phyloP scores from a whole-genome alignment of 2,113 vertebrate species.

The Elaphurus davidianus region DNA sequence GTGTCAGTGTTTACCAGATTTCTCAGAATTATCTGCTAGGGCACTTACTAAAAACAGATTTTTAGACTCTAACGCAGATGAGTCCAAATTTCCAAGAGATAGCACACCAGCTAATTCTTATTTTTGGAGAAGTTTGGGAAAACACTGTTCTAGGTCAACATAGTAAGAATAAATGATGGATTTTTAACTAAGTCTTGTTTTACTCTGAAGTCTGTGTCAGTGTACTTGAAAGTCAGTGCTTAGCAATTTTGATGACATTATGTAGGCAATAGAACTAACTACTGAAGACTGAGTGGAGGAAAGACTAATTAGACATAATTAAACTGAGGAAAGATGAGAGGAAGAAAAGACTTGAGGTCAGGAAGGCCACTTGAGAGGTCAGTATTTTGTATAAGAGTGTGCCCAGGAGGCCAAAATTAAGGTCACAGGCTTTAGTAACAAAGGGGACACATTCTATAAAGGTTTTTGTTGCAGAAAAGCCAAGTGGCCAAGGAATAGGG shows the following conservation, averaged over 20 bases:
- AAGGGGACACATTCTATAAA: neutral
- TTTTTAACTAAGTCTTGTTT: slow-evolving; percentile 14
- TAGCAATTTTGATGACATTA: neutral
- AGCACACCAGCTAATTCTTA: neutral
- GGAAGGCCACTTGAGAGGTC: neutral
- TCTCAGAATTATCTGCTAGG: neutral
- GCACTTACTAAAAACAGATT: neutral
- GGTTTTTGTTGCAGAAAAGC: neutral
- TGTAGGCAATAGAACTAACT: neutral
- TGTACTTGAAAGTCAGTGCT: neutral
- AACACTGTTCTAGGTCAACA: neutral
- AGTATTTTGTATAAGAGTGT: neutral
- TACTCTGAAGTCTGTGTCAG: neutral
- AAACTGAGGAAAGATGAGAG: neutral
- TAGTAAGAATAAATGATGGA: neutral
- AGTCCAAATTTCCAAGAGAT: neutral
- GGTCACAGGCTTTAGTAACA: neutral
- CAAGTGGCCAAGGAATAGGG: neutral
- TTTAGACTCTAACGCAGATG: neutral
- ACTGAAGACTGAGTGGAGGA: neutral
- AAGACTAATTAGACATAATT: neutral
- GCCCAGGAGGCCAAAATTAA: neutral
- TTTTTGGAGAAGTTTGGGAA: neutral
- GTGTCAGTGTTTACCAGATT: neutral
- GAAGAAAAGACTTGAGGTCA: neutral